Conservation (phyloP, 2,888 invertebrate species). For the Drosophila subquinaria region DNA sequence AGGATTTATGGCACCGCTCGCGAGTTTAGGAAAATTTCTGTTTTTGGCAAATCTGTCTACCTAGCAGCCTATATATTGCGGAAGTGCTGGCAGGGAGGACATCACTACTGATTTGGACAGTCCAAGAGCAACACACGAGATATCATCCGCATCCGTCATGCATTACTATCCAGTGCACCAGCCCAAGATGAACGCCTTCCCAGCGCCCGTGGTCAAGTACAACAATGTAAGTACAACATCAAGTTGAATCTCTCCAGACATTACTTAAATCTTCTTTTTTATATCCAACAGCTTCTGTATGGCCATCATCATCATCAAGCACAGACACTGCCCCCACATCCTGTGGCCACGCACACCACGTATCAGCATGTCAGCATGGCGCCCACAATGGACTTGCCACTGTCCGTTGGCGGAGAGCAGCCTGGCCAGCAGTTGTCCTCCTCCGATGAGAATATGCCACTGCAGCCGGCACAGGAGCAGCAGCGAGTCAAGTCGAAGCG, state of each 20-base stretch:
- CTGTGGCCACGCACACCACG: slow-evolving; percentile 25
- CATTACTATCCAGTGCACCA: slow-evolving; percentile 76
- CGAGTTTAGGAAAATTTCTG: slow-evolving; percentile 75
- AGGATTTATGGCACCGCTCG: slow-evolving; percentile 70
- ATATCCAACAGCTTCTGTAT: slow-evolving; percentile 7
- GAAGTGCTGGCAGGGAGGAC: slow-evolving; percentile 30
- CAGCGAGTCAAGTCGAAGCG: slow-evolving; percentile 71
- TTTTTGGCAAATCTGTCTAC: slow-evolving; percentile 62
- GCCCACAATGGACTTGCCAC: slow-evolving; percentile 20
- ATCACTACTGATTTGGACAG: slow-evolving; percentile 61
- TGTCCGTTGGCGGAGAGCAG: slow-evolving; percentile 28
- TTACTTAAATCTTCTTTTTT: neutral
- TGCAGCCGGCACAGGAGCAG: slow-evolving; percentile 59
- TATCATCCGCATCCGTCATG: slow-evolving; percentile 77
- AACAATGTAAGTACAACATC: slow-evolving; percentile 51
- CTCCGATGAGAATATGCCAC: slow-evolving; percentile 63
- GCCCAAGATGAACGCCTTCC: slow-evolving; percentile 57
- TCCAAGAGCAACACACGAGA: slow-evolving; percentile 42
- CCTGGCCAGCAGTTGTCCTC: slow-evolving; percentile 59
- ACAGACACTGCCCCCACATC: slow-evolving; percentile 1
- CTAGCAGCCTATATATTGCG: slow-evolving; percentile 58
- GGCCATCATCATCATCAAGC: slow-evolving; percentile 18
- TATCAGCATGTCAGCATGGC: slow-evolving; percentile 29
- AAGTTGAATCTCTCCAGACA: too few relatives aligned
- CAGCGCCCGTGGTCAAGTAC: slow-evolving; percentile 60